Conservation (phyloP, 64 coral and sea anemone genomes). For the Orbicella faveolata region DNA sequence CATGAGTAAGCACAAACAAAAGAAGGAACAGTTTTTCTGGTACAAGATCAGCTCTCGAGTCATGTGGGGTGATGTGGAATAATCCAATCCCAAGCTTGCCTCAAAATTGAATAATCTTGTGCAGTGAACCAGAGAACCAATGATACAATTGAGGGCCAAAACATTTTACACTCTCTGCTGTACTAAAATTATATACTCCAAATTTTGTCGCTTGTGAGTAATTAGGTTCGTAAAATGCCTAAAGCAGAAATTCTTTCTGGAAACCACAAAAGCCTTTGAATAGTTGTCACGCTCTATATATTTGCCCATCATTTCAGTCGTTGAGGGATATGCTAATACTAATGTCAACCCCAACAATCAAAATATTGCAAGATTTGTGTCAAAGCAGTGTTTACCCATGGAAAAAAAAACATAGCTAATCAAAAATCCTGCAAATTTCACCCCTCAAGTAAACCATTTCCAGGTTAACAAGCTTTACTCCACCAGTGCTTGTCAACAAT, state of each 20-base stretch:
- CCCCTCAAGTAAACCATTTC: neutral
- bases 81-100: neutral
- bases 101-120: slow-evolving; percentile 23
- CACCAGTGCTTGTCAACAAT: neutral
- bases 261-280: neutral
- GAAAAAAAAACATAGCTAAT: neutral
- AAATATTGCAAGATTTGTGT: slow-evolving; percentile 19
- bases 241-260: neutral
- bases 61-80: slow-evolving; percentile 7
- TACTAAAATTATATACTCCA: neutral
- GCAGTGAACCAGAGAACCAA: neutral
- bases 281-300: neutral
- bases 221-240: neutral
- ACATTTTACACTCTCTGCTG: neutral
- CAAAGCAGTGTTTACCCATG: neutral
- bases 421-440: neutral
- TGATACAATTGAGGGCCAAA: neutral
- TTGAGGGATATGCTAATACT: neutral
- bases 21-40: neutral
- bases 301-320: neutral
- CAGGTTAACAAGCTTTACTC: neutral
- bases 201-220: neutral
- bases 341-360: neutral
- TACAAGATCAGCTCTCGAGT: neutral
- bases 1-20: slow-evolving; percentile 7